Base-by-base conservation (phyloP, 1,140 invertebrate genomes). In the Danaus melanippus region DNA sequence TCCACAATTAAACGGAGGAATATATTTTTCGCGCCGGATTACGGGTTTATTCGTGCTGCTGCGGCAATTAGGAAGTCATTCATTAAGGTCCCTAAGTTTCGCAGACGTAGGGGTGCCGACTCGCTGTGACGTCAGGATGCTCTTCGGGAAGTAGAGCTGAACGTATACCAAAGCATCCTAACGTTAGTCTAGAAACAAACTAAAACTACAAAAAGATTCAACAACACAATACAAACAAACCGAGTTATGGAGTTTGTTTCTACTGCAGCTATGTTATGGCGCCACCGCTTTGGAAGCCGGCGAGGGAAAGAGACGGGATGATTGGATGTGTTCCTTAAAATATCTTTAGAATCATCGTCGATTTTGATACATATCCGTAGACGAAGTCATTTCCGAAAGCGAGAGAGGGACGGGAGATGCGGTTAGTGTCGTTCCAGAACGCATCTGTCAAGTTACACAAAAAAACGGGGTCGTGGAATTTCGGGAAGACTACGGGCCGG, bases 1-100 rank as follows among this genome's bases (percentile, higher is more conserved):
- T 80, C 66, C 57, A 72, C 56, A 71, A 71, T 74, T 78, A 79
- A 82, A 78, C 65, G 71, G 50, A 59, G 76, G 48, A 59, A 61
- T 51, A 10, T 51, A 41, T 53, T 78, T 32, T 76, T 74, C 72
- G 74, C 70, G 71, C 76, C 76, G 77, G 77, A 81, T 79, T 80
- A 79, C 74, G 74, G 72, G 72, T 74, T 81, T 81, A 78, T 83
- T 81, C 77, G 78, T 79, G 78, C 71, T 74, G 71, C 75, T 66
- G 80, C 83, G 79, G 80, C 83, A 86, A 86, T 86, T 86, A 86
- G 83, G 83, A 84, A 86, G 83, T 86, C 75, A 76, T 81, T 86
- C 83, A 86, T 86, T 86, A 86, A 73, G 80, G 75, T 86, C 83
- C 83, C 83, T 86, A 86, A 84, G 83, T 86, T 86, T 83, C 69